Percentiles rank a stretch among this genome's conserved stretches.
Conservation (phyloP, 2,888 invertebrate species). For the Cactoblastis cactorum region DNA sequence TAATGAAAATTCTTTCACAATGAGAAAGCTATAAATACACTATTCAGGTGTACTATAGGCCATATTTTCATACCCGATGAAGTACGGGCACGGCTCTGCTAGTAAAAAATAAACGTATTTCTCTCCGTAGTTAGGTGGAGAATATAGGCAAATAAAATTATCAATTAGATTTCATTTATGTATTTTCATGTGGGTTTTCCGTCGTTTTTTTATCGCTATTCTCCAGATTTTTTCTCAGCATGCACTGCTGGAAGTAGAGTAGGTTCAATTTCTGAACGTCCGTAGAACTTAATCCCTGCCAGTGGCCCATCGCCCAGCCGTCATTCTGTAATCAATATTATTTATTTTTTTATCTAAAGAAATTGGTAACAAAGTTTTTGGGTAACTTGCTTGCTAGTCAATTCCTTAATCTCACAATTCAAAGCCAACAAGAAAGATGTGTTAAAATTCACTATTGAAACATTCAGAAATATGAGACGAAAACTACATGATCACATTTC, state of each 20-base stretch:
- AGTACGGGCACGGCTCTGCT: background rate
- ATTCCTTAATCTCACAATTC: too few relatives aligned
- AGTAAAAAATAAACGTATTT: too few relatives aligned
- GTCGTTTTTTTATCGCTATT: background rate
- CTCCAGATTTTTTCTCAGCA: constrained; percentile 23
- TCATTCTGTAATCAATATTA: constrained; percentile 50
- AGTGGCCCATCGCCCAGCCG: constrained; percentile 72
- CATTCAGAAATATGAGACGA: too few relatives aligned
- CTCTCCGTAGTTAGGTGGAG: background rate
- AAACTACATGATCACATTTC: too few relatives aligned
- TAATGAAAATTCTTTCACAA: too few relatives aligned
- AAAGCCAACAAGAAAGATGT: too few relatives aligned
- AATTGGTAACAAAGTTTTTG: too few relatives aligned
- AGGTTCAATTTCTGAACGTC: constrained; percentile 63
- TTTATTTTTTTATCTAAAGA: background rate
- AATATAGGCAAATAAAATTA: background rate
- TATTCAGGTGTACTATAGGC: too few relatives aligned
- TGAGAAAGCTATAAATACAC: too few relatives aligned
- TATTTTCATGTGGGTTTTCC: background rate
- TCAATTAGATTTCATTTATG: background rate
- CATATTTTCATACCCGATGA: too few relatives aligned
- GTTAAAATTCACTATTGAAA: too few relatives aligned
- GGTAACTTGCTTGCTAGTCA: too few relatives aligned
- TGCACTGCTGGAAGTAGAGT: constrained; percentile 49
- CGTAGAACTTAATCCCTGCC: constrained; percentile 64